A percentile compares a stretch with the other conserved stretches of the same genome.
Evolutionary conservation across 2,888 invertebrate genomes (phyloP).

Genomic region (Acanthoscelides obtectus): DNA sequence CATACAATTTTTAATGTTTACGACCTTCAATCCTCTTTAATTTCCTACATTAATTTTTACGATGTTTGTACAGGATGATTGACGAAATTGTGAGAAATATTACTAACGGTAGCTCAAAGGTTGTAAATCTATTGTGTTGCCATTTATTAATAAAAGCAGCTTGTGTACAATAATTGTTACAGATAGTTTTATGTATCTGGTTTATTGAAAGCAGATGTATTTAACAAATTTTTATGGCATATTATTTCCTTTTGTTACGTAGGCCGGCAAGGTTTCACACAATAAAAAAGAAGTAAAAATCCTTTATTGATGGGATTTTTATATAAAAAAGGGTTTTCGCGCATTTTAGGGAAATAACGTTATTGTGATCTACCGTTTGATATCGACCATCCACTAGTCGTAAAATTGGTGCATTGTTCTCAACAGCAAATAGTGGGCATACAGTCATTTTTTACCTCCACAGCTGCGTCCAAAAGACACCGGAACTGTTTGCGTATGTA

Average conservation of each 20-base stretch:
- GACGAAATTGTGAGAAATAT: conserved; percentile 11
- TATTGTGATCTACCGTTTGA: neutral
- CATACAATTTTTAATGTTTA: conserved; percentile 38
- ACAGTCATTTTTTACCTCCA: neutral
- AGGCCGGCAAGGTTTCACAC: neutral
- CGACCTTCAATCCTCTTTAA: conserved; percentile 33
- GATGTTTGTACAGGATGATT: conserved; percentile 23
- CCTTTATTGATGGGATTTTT: neutral
- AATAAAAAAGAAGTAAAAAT: neutral
- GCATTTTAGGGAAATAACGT: neutral
- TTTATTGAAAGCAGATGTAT: neutral
- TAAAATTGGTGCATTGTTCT: neutral
- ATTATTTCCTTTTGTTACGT: neutral
- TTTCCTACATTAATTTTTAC: conserved; percentile 37
- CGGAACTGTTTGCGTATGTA: neutral
- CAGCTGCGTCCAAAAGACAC: neutral
- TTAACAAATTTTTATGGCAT: neutral
- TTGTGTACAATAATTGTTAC: neutral
- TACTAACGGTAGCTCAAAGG: neutral
- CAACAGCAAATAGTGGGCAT: neutral
- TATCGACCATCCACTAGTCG: neutral
- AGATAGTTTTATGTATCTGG: neutral
- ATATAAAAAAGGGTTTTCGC: neutral
- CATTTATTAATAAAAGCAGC: neutral
- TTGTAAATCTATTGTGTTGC: neutral